Evolutionary conservation across 2,888 invertebrate species (phyloP), one percentile per base, ranked within the genome.

Genomic region (Hypercompe scribonia): DNA sequence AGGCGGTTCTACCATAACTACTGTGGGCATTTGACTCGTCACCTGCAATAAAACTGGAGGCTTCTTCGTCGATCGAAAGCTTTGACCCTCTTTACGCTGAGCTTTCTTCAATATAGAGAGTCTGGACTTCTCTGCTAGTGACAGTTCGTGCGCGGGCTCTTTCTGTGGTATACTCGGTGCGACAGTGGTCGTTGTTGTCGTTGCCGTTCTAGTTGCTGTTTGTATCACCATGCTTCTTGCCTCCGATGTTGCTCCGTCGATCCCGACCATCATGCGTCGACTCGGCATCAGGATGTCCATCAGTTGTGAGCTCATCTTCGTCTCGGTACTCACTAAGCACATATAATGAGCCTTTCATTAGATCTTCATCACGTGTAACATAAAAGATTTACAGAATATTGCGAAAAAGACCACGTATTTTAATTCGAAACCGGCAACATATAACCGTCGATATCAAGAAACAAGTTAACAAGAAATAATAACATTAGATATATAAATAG

Each of bases 21-120:
- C 77, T 0, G 94, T 94, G 8, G 91, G 90, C 84, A 91, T 73
- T 39, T 84, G 79, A 28, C 84, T 82, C 24, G 93, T 91, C 73
- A 94, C 93, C 71, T 92, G 93, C 77, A 95, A 80, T 65, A 95
- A 77, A 24, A 95, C 94, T 0, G 94, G 91, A 0, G 95, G 95
- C 78, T 95, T 95, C 58, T 87, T 90, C 0, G 89, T 89, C 34
- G 80, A 61, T 1, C 54, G 65, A 24, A 63, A 50, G 11, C 21
- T 33, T 33, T 65, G 21, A 33, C 84, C 88, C 68, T 93, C 92
- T 65, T 94, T 95, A 73, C 88, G 88, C 64, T 88, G 88, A 0
- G 90, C 89, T 75, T 95, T 95, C 76, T 90, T 93, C 65, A 94
- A 68, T n/a, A 94, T 95, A 0, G 94, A 94, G 7, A 94, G 76